Evolutionary conservation across 2,888 invertebrate species (phyloP), one percentile per base, ranked within the genome.

Genomic region (Willowsia nigromaculata): DNA sequence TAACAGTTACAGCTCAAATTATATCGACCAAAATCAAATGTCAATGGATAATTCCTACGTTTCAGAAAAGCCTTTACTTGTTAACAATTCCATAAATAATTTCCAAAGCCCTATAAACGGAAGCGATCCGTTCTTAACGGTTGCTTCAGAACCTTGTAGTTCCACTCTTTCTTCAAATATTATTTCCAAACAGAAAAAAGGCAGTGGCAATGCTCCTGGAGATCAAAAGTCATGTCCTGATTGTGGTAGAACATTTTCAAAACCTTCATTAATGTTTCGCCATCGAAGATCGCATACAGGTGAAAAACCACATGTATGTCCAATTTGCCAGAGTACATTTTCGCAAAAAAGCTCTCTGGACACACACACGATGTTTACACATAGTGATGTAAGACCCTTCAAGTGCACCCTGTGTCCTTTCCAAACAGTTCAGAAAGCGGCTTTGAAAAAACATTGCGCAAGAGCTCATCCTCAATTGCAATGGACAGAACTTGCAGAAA

Each of bases 381-480:
- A 95, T 83, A 94, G 94, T 89, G 96, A 96, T 93, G 94, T 94
- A 0, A 94, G 95, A 65, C 95, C 95, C 0, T 95, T 94, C 93
- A 93, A 94, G 3, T 96, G 96, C 93, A 94, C 94, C 0, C 94
- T 95, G 90, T 96, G 96, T 93, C 94, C 94, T n/a, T 95, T 95
- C 91, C 94, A 94, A 11, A 96, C 96, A 93, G 94, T 95, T n/a
- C 94, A 95, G 90, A 95, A 95, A 92, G 95, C 95, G 40, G 95
- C 95, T 93, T 93, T 96, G 9, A 94, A 95, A 91, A 95, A 95
- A 0, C 96, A 96, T 93, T 94, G 96, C 78, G 94, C 94, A 93
- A 94, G 96, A 93, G 94, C 94, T 4, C 95, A 95, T 92, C 94
- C 94, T 1, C 81, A 90, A 37, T n/a, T 88, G 25, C 33, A 30